Evolutionary conservation across 2,797 vertebrate species (phyloP).

Genomic region (Brotula barbata): DNA sequence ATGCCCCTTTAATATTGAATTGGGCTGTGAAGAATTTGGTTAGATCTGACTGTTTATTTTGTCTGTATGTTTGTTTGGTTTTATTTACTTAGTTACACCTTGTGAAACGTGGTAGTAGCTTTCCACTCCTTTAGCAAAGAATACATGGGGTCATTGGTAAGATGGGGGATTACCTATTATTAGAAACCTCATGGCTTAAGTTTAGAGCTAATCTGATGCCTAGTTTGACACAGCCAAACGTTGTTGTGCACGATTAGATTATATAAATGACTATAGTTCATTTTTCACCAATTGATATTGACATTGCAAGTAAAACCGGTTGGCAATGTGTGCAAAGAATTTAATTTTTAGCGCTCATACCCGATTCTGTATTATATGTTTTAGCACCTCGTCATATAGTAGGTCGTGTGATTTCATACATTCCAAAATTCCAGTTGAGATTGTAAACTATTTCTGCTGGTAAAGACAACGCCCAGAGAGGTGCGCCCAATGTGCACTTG

Average conservation of each 20-base stretch:
- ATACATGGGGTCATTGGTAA: constrained; percentile 1
- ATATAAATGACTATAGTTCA: neutral
- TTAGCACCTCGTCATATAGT: neutral
- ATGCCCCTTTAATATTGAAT: neutral
- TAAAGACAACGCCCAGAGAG: constrained; percentile 26
- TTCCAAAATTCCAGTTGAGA: too few relatives aligned
- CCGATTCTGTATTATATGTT: neutral
- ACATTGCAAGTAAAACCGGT: neutral
- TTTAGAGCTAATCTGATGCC: constrained; percentile 49
- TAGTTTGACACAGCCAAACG: constrained; percentile 15
- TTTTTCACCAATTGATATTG: neutral
- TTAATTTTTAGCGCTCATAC: neutral
- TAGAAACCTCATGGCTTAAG: constrained; percentile 57
- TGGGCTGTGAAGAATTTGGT: too few relatives aligned
- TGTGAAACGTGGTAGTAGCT: too few relatives aligned
- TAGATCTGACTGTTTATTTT: too few relatives aligned
- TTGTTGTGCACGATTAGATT: neutral
- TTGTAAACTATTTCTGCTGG: neutral
- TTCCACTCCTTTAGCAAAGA: too few relatives aligned
- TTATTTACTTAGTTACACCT: too few relatives aligned
- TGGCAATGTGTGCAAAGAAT: neutral
- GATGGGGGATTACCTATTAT: constrained; percentile 64
- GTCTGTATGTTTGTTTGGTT: too few relatives aligned
- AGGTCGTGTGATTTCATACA: neutral
- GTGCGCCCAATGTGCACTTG: constrained; percentile 18